Evolutionary conservation across 2,113 vertebrate genomes (phyloP).

Genomic region (Vireo altiloquus): DNA sequence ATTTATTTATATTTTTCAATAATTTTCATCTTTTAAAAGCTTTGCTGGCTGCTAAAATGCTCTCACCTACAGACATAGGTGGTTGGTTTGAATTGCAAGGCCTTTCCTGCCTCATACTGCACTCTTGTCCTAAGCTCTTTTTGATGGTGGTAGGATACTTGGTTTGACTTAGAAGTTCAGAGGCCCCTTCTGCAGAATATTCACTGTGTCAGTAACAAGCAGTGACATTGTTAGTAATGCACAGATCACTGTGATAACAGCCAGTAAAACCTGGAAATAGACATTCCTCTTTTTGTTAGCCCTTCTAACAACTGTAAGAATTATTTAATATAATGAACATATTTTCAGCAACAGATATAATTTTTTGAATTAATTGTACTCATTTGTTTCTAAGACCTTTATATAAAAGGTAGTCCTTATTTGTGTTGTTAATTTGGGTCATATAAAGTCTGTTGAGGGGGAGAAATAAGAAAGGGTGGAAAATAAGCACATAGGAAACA

Average conservation of each 20-base stretch:
- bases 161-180: not conserved
- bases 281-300: not conserved
- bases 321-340: not conserved
- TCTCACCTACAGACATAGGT: not conserved
- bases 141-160: not conserved
- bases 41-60: not conserved
- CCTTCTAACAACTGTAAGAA: not conserved
- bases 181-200: not conserved
- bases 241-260: not conserved
- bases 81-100: not conserved
- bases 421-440: not conserved
- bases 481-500: constrained; percentile 12
- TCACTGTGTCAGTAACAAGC: not conserved
- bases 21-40: not conserved
- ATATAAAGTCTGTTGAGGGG: not conserved
- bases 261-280: not conserved
- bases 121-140: not conserved
- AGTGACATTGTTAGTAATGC: not conserved
- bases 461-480: not conserved
- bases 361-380: not conserved
- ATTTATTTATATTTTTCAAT: not conserved
- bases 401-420: not conserved
- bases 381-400: not conserved
- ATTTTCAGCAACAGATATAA: not conserved
- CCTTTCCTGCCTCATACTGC: not conserved